phyloP scores from a whole-genome alignment of 1,140 invertebrate genomes.

The Paralvinella palmiformis region DNA sequence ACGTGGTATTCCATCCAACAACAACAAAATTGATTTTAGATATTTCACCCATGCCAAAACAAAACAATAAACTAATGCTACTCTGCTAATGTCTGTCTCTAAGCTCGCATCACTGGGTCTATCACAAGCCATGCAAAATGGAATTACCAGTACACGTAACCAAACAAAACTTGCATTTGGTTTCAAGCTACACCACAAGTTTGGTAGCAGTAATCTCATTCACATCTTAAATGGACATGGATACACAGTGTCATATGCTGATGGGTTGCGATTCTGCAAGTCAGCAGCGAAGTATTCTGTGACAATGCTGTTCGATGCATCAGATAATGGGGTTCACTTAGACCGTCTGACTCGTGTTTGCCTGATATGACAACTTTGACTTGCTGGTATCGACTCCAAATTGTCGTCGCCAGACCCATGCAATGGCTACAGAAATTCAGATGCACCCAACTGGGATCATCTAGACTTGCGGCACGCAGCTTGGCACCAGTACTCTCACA shows the following conservation, averaged over 20 bases:
- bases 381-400: too few relatives aligned
- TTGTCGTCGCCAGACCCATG: too few relatives aligned
- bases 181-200: constrained; percentile 2
- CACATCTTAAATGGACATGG: background rate
- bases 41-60: too few relatives aligned
- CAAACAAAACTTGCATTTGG: constrained; percentile 8
- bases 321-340: background rate
- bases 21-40: too few relatives aligned
- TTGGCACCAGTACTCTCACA: background rate
- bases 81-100: background rate
- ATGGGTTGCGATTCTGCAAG: background rate
- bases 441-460: background rate
- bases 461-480: background rate
- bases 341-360: too few relatives aligned
- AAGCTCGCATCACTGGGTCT: constrained; percentile 5
- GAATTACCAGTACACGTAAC: background rate
- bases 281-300: constrained; percentile 8
- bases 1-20: background rate
- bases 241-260: constrained; percentile 4
- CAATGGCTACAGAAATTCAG: constrained; percentile 4
- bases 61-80: background rate
- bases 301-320: background rate
- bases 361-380: too few relatives aligned
- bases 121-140: background rate
- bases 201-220: constrained; percentile 3